Conservation (phyloP, 2,888 invertebrate species). For the Heliconius ismenius region DNA sequence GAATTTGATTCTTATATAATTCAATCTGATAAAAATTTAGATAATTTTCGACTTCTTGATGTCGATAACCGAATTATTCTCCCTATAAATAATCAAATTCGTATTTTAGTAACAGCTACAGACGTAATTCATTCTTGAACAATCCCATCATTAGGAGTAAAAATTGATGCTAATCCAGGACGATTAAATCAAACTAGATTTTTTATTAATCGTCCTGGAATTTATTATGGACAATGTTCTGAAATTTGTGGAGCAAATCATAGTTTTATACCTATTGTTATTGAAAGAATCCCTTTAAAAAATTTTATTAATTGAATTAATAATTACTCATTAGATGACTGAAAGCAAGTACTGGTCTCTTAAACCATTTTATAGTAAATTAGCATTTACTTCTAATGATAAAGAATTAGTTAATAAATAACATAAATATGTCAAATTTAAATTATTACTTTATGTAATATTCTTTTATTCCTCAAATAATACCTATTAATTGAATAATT, state of each 20-base stretch:
- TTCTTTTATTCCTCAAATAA: no score
- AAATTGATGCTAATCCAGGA: slow-evolving; percentile 85
- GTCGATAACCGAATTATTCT: neutral
- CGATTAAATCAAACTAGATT: slow-evolving; percentile 85
- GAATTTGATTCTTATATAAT: neutral
- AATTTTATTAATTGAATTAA: no score
- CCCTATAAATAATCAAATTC: neutral
- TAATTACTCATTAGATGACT: no score
- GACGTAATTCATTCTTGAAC: slow-evolving; percentile 87
- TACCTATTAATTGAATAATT: no score
- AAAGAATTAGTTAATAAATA: no score
- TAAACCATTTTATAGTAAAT: no score
- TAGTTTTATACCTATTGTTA: slow-evolving; percentile 66
- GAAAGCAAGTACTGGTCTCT: no score
- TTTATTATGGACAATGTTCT: slow-evolving; percentile 84
- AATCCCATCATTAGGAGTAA: slow-evolving; percentile 83
- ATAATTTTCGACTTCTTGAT: neutral
- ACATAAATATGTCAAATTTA: no score
- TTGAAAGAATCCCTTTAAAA: no score
- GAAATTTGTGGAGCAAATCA: slow-evolving; percentile 83
- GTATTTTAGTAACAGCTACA: slow-evolving; percentile 77
- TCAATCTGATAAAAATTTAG: neutral
- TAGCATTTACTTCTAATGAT: no score
- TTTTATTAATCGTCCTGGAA: slow-evolving; percentile 83
- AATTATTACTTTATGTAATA: no score